These are phyloP conservation scores for Nyctibius bracteatus DNA, from an alignment of 2,113 vertebrate genomes.

Conservation along the genomic window DNA sequence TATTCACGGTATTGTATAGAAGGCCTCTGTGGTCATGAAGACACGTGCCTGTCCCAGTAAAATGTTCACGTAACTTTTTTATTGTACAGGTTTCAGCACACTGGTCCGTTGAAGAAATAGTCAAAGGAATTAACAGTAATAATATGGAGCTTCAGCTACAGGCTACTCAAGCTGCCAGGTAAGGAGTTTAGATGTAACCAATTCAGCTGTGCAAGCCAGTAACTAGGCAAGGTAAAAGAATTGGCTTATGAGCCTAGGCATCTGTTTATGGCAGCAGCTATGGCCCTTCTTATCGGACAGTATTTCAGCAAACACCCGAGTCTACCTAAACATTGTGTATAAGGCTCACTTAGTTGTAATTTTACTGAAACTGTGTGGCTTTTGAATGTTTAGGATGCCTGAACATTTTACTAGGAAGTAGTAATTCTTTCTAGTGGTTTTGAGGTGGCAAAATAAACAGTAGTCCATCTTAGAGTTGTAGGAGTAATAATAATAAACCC, in stretches of 20 bases:
- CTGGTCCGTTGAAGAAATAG: slow-evolving; percentile 89
- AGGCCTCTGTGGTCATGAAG: background rate
- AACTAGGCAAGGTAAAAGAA: background rate
- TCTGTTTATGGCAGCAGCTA: background rate
- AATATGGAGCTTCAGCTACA: slow-evolving; percentile 82
- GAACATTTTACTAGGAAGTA: background rate
- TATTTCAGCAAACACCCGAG: background rate
- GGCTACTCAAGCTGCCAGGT: slow-evolving; percentile 91
- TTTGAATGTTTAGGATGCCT: background rate
- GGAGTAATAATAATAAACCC: background rate
- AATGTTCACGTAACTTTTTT: background rate
- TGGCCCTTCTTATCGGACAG: background rate
- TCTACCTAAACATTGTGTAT: too few relatives aligned
- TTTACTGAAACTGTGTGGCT: background rate
- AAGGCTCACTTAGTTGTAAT: background rate
- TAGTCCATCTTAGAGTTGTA: background rate
- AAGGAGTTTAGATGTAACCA: background rate
- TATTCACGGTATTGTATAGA: fast-evolving
- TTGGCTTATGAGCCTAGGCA: background rate
- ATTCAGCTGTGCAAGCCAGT: background rate
- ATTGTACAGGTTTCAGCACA: slow-evolving; percentile 74
- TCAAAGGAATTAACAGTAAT: slow-evolving; percentile 79
- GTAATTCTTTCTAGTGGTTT: background rate
- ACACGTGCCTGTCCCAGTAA: fast-evolving
- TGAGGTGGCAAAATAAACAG: background rate